Evolutionary conservation across 2,888 invertebrate genomes (phyloP).

Genomic region (Lamellibrachia columna): DNA sequence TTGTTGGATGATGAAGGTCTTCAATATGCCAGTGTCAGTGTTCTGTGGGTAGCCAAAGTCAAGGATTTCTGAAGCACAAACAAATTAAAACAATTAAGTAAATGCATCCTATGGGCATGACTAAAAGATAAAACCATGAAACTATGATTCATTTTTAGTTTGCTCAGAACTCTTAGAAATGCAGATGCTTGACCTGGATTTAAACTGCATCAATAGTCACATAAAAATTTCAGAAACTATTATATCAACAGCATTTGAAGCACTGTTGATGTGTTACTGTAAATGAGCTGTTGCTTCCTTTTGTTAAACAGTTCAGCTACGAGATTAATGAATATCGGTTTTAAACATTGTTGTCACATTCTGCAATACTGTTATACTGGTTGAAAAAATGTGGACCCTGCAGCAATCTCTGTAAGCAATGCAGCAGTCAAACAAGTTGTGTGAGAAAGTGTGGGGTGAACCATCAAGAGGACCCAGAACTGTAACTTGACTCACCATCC

Average conservation of each 20-base stretch:
- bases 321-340: neutral
- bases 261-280: neutral
- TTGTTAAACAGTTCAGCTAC: neutral
- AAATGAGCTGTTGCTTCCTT: neutral
- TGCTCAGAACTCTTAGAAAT: no score
- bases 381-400: no score
- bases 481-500: constrained; percentile 77
- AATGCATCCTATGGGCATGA: neutral
- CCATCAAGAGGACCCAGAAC: neutral
- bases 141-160: no score
- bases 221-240: neutral
- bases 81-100: neutral
- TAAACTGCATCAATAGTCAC: neutral
- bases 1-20: constrained; percentile 99
- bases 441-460: neutral
- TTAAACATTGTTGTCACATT: neutral
- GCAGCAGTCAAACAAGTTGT: neutral
- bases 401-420: no score
- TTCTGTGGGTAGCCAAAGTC: constrained; percentile 99
- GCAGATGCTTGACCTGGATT: neutral
- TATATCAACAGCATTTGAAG: neutral
- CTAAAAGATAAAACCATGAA: no score
- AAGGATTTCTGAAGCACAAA: constrained; percentile 81
- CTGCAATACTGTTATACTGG: no score
- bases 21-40: constrained; percentile 97